These are phyloP conservation scores for Boloria selene DNA, from an alignment of 2,888 invertebrate species.

Conservation along the genomic window DNA sequence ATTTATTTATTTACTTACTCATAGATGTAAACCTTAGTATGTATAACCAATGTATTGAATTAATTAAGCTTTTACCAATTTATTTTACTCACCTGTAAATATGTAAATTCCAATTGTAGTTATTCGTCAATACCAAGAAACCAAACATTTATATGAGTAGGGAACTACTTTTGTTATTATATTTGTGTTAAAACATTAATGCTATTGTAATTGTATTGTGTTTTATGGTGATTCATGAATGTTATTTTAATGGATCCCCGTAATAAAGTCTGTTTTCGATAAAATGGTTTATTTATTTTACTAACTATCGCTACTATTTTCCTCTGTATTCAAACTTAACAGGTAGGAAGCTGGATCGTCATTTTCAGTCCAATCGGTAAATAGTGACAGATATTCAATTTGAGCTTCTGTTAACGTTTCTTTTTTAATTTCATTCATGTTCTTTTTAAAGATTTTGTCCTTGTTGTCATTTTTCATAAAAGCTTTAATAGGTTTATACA, in stretches of 20 bases:
- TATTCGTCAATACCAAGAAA: slow-evolving; percentile 77
- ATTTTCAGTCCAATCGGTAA: slow-evolving; percentile 68
- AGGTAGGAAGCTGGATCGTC: slow-evolving; percentile 64
- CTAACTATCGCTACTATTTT: slow-evolving; percentile 19
- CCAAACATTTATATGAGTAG: slow-evolving; percentile 79
- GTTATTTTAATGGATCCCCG: slow-evolving; percentile 69
- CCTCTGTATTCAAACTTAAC: slow-evolving; percentile 42
- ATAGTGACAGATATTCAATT: slow-evolving; percentile 63
- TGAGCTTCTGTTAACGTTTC: slow-evolving; percentile 57
- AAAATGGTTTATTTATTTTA: slow-evolving; percentile 48
- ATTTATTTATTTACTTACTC: slow-evolving; percentile 71
- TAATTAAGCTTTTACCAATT: slow-evolving; percentile 68
- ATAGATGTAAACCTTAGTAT: slow-evolving; percentile 50
- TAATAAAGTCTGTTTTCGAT: slow-evolving; percentile 78
- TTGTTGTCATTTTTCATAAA: slow-evolving; percentile 13
- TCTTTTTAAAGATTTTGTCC: slow-evolving; percentile 20
- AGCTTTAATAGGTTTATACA: slow-evolving; percentile 24
- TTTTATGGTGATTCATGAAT: slow-evolving; percentile 66
- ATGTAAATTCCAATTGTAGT: slow-evolving; percentile 79
- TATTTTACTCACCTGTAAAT: slow-evolving; percentile 75
- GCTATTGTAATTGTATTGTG: slow-evolving; percentile 65
- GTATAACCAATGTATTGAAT: slow-evolving; percentile 49
- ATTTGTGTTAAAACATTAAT: slow-evolving; percentile 65
- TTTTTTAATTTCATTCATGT: slow-evolving; percentile 33
- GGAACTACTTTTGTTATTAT: slow-evolving; percentile 75